Percentiles rank a stretch among this genome's conserved stretches.
Evolutionary conservation across 35 echinoderm and acorn worm species (phyloP).

Genomic region (Apostichopus parvimensis): DNA sequence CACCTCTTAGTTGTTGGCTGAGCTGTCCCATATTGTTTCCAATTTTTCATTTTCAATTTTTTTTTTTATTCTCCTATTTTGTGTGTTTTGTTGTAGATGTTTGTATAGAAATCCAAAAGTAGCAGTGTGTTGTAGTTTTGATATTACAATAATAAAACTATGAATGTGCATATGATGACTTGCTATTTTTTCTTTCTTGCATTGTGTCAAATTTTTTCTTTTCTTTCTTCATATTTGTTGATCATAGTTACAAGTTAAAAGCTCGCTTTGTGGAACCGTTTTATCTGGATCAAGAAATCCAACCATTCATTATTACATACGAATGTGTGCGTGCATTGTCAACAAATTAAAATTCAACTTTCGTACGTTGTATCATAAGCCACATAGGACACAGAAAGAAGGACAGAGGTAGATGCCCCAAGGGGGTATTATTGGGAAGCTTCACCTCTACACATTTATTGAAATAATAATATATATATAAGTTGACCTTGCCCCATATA

Average conservation of each 20-base stretch:
- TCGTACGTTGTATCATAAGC: too few species aligned
- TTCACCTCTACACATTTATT: too few species aligned
- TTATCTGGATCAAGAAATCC: too few species aligned
- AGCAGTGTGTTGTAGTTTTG: constrained; percentile 59
- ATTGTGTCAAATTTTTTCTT: neutral
- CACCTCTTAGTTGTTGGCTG: neutral
- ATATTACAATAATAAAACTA: constrained; percentile 50
- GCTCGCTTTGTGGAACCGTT: too few species aligned
- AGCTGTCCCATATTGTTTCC: constrained; percentile 8
- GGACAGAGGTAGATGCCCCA: too few species aligned
- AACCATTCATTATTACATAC: too few species aligned
- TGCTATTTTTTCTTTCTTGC: neutral
- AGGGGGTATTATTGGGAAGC: too few species aligned
- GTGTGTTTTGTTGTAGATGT: constrained; percentile 54
- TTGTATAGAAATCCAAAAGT: constrained; percentile 62
- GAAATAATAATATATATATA: too few species aligned
- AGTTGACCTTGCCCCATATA: too few species aligned
- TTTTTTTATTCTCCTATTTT: constrained; percentile 15
- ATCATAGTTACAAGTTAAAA: neutral
- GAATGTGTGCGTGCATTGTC: too few species aligned
- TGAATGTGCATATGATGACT: constrained; percentile 45
- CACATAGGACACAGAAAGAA: too few species aligned
- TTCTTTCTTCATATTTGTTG: neutral
- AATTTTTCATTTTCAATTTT: neutral
- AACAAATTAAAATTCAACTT: too few species aligned